Percentiles rank a stretch among this genome's conserved stretches.
Evolutionary conservation across 2,113 vertebrate species (phyloP).

Genomic region (Platycercus adscitus): DNA sequence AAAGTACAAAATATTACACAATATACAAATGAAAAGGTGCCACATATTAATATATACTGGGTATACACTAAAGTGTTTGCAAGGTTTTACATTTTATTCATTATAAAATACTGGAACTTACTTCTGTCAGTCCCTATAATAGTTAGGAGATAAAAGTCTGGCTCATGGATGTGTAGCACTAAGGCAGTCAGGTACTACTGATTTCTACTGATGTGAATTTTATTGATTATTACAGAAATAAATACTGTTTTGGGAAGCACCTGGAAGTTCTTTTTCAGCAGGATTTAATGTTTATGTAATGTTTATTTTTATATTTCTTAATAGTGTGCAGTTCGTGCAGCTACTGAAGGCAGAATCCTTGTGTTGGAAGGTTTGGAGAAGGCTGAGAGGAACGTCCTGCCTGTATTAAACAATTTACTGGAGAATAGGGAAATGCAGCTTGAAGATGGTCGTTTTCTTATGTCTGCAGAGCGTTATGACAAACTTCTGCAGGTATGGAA

Average conservation of each 20-base stretch:
- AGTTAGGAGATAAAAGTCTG: background rate
- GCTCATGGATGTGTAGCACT: background rate
- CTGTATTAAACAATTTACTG: constrained; percentile 94
- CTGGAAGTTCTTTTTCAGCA: background rate
- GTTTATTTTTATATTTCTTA: background rate
- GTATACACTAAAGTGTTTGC: background rate
- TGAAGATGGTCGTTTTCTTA: constrained; percentile 96
- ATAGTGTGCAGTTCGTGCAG: constrained; percentile 95
- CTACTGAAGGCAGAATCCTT: constrained; percentile 90
- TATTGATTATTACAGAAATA: background rate
- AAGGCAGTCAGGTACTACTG: background rate
- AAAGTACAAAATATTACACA: background rate
- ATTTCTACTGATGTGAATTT: background rate
- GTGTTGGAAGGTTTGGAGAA: constrained; percentile 96
- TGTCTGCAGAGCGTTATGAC: constrained; percentile 93
- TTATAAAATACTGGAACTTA: background rate
- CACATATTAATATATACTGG: background rate
- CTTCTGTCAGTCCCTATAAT: background rate
- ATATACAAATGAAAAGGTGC: background rate
- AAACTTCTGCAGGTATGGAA: constrained; percentile 88
- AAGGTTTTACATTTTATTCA: background rate
- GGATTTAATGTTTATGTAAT: background rate
- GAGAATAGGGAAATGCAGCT: constrained; percentile 99
- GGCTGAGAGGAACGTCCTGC: constrained; percentile 93
- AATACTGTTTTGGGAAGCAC: background rate